Conservation (phyloP, 2,888 invertebrate genomes). For the Poecilus cupreus region DNA sequence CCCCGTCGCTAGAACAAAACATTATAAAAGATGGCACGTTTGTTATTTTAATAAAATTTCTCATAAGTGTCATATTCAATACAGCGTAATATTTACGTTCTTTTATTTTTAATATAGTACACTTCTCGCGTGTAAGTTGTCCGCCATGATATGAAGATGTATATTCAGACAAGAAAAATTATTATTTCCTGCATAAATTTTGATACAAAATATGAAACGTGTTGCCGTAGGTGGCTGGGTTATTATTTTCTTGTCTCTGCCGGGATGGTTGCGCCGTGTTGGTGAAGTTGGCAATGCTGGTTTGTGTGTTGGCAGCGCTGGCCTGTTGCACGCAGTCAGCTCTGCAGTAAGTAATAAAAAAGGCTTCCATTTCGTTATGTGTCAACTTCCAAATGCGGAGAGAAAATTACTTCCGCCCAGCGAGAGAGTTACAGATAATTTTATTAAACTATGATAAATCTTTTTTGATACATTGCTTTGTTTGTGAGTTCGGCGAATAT, state of each 20-base stretch:
- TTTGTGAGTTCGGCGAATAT: background rate
- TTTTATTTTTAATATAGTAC: slow-evolving; percentile 50
- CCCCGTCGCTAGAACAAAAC: too few relatives aligned
- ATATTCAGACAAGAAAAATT: slow-evolving; percentile 53
- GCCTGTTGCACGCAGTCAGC: slow-evolving; percentile 21
- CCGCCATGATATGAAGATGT: slow-evolving; percentile 44
- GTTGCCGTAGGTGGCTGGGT: slow-evolving; percentile 42
- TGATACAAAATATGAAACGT: slow-evolving; percentile 54
- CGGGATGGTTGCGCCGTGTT: too few relatives aligned
- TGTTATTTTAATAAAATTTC: slow-evolving; percentile 19
- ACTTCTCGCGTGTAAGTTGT: slow-evolving; percentile 25
- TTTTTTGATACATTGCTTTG: slow-evolving; percentile 14
- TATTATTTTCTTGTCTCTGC: slow-evolving; percentile 54
- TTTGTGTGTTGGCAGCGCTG: background rate
- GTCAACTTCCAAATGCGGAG: slow-evolving; percentile 37
- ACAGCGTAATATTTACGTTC: slow-evolving; percentile 3
- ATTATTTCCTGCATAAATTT: slow-evolving; percentile 56
- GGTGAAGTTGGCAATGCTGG: too few relatives aligned
- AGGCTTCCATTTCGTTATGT: slow-evolving; percentile 24
- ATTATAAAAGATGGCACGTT: background rate
- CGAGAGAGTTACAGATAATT: background rate
- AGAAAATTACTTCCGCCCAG: slow-evolving; percentile 29
- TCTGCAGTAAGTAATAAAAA: slow-evolving; percentile 41
- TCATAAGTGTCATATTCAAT: slow-evolving; percentile 34
- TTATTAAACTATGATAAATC: slow-evolving; percentile 45